A percentile compares a stretch with the other conserved stretches of the same genome.
These are phyloP conservation scores for Brachionus rotundiformis DNA, from an alignment of 1,140 invertebrate species.

Conservation along the genomic window DNA sequence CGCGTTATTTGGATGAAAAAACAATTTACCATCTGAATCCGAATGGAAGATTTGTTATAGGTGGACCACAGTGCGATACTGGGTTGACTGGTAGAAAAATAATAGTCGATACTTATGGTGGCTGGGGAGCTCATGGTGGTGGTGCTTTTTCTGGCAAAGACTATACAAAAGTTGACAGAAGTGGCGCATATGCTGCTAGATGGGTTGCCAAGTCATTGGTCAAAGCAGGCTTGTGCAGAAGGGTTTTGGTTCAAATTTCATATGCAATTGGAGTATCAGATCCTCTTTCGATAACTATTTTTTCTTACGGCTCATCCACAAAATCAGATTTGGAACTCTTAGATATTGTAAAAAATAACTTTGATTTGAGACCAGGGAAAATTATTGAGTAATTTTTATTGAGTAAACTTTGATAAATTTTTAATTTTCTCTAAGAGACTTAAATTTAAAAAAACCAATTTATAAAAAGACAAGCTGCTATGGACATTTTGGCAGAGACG, in stretches of 20 bases:
- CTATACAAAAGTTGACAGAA: slow-evolving; percentile 92
- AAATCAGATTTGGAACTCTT: slow-evolving; percentile 84
- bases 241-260: slow-evolving; percentile 80
- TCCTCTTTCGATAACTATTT: slow-evolving; percentile 90
- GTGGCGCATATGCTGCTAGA: slow-evolving; percentile 92
- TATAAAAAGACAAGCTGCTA: slow-evolving; percentile 96
- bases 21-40: slow-evolving; percentile 96
- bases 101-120: slow-evolving; percentile 95
- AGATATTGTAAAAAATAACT: slow-evolving; percentile 91
- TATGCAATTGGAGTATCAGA: slow-evolving; percentile 94
- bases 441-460: slow-evolving; percentile 89
- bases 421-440: slow-evolving; percentile 72
- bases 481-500: slow-evolving; percentile 93
- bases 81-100: slow-evolving; percentile 94
- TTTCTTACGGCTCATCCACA: slow-evolving; percentile 92
- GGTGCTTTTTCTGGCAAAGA: slow-evolving; percentile 95
- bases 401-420: background rate
- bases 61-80: slow-evolving; percentile 90
- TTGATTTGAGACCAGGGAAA: slow-evolving; percentile 92
- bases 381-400: slow-evolving; percentile 80
- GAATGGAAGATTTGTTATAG: slow-evolving; percentile 87
- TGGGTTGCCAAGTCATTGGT: slow-evolving; percentile 94
- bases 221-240: slow-evolving; percentile 80
- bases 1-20: slow-evolving; percentile 84
- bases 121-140: slow-evolving; percentile 95